Conservation (phyloP, 2,113 vertebrate species). For the Chrysemys picta region DNA sequence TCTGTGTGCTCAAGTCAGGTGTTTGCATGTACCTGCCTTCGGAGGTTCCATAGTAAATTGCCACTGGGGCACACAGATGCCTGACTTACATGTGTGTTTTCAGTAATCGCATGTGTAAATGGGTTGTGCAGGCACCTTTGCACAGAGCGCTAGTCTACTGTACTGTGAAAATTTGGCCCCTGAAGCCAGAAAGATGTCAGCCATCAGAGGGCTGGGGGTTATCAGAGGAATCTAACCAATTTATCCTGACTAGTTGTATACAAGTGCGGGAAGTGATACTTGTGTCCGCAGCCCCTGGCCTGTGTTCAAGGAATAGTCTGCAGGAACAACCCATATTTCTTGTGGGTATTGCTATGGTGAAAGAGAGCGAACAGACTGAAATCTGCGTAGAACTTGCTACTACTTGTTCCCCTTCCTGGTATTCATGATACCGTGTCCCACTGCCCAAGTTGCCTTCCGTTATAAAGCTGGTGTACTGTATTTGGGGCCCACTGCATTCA, state of each 20-base stretch:
- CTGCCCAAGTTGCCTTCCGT: background rate
- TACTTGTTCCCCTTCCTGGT: background rate
- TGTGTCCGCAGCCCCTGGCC: background rate
- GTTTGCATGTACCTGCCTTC: background rate
- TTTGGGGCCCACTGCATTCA: background rate
- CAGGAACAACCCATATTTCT: background rate
- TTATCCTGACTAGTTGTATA: background rate
- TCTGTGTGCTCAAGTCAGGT: background rate
- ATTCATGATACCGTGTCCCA: background rate
- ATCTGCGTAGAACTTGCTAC: background rate
- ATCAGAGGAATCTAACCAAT: background rate
- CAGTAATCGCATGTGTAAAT: rapidly evolving
- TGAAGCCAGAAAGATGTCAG: background rate
- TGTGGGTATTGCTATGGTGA: background rate
- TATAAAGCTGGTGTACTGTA: background rate
- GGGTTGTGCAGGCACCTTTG: rapidly evolving
- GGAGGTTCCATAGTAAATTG: background rate
- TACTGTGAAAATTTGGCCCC: background rate
- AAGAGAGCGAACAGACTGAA: background rate
- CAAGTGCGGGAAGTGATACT: background rate
- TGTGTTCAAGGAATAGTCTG: background rate
- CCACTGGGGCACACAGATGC: rapidly evolving
- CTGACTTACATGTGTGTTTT: rapidly evolving
- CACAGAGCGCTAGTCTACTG: background rate
- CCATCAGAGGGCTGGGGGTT: background rate